These are phyloP conservation scores for Ianthella basta DNA, from an alignment of 37 sponge, comb jelly and placozoan genomes.

Conservation along the genomic window DNA sequence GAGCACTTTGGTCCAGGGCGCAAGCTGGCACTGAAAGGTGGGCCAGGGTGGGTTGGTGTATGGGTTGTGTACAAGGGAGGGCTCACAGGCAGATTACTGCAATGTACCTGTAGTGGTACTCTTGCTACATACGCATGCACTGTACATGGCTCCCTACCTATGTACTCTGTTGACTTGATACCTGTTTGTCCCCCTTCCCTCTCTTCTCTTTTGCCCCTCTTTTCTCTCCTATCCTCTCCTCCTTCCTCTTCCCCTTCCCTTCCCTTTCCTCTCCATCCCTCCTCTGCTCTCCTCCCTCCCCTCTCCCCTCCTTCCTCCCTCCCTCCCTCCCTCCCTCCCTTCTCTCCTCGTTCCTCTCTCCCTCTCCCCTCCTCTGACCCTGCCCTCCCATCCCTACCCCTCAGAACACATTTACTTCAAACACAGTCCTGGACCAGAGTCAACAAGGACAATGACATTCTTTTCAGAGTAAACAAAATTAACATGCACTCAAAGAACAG, in stretches of 20 bases:
- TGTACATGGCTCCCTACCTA: too few relatives aligned
- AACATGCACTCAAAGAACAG: background rate
- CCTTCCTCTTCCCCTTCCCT: background rate
- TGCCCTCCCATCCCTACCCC: background rate
- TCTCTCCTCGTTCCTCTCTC: background rate
- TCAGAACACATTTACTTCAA: slow-evolving; percentile 76
- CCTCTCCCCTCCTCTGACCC: background rate
- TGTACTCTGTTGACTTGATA: too few relatives aligned
- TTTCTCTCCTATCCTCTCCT: too few relatives aligned
- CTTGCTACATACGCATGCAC: slow-evolving; percentile 1
- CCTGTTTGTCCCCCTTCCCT: background rate
- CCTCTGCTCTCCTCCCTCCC: background rate
- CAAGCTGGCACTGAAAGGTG: slow-evolving; percentile 59
- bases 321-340: background rate
- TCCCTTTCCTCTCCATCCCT: background rate
- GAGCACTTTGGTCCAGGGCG: slow-evolving; percentile 82
- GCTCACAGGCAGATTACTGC: too few relatives aligned
- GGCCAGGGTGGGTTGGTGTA: too few relatives aligned
- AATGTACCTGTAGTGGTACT: too few relatives aligned
- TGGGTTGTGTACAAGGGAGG: too few relatives aligned
- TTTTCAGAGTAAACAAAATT: slow-evolving; percentile 49
- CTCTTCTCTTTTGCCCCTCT: background rate
- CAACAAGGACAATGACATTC: slow-evolving; percentile 64
- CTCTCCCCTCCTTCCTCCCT: background rate
- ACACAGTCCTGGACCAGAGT: slow-evolving; percentile 47